Evolutionary conservation across 2,113 vertebrate species (phyloP), one percentile per base, ranked within the genome.

Genomic region (Lophochroa leadbeateri): DNA sequence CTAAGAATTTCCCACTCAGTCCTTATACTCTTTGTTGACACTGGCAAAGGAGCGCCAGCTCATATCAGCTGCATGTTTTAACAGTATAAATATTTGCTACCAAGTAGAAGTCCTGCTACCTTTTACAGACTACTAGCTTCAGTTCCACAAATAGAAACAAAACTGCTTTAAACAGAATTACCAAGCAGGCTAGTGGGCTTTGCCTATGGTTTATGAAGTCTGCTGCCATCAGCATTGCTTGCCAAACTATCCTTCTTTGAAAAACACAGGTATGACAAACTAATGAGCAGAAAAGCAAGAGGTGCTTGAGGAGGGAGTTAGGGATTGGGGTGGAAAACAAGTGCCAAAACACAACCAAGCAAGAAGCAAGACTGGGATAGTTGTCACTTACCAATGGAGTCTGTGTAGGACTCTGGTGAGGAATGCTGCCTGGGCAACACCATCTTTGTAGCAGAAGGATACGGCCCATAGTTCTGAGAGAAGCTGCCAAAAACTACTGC

Each of bases 401-500:
- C 97, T 55, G 98, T 98, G 97, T 99, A 99, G 1, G 99, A 98
- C 90, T 99, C 99, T 74, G 98, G 97, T 15, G 97, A 95, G 44
- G 97, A 97, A 94, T 97, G 97, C 92, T 98, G 98, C 96, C 97
- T 98, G 95, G 98, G 98, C 53, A 98, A 97, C 20, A 98, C 98
- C 61, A 98, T 98, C 97, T 98, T 99, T 63, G 98, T 98, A 92
- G 99, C 94, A 84, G 98, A 98, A 86, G 99, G 98, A 82, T 98
- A 98, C 5, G 98, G 98, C 14, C 97, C 98, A 27, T 98, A 98
- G 93, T 98, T 98, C 92, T 99, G 99, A 60, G 99, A 99, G 95
- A 99, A 99, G 97, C 98, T 99, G 65, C 99, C 99, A 80, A 99
- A 98, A 52, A 99, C 98, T 81, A 99, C 97, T 3, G 99, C 98